A percentile compares a stretch with the other conserved stretches of the same genome.
phyloP scores from a whole-genome alignment of 1,140 invertebrate species.

The Megalopta genalis region DNA sequence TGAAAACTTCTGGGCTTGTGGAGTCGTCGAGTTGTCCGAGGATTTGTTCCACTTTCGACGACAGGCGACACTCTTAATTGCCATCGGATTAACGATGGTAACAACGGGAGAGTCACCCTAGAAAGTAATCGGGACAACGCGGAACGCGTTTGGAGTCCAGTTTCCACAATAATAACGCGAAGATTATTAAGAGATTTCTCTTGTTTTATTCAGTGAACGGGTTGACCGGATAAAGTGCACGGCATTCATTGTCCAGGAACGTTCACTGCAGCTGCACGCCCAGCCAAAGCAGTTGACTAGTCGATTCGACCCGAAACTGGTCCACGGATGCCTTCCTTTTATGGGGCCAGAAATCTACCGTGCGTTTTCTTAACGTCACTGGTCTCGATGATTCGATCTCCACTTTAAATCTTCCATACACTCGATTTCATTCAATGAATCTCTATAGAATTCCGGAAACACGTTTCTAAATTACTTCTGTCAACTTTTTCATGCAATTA shows the following conservation, averaged over 20 bases:
- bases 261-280: not conserved
- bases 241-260: not conserved
- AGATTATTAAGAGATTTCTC: not conserved
- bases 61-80: not conserved
- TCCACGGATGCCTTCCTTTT: constrained; percentile 5
- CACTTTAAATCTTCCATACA: not conserved
- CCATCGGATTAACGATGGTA: not conserved
- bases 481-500: no score
- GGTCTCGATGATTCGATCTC: not conserved
- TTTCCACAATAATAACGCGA: not conserved
- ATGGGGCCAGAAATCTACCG: not conserved
- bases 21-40: not conserved
- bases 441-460: no score
- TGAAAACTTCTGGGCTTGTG: not conserved
- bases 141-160: not conserved
- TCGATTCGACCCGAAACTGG: constrained; percentile 9
- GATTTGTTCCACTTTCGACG: not conserved
- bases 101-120: not conserved
- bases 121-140: not conserved
- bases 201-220: not conserved
- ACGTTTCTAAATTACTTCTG: no score
- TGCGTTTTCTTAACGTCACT: not conserved
- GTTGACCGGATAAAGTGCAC: not conserved
- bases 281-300: not conserved
- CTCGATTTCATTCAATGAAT: no score